phyloP scores from a whole-genome alignment of 64 coral and sea anemone genomes.

The Astreopora myriophthalma region DNA sequence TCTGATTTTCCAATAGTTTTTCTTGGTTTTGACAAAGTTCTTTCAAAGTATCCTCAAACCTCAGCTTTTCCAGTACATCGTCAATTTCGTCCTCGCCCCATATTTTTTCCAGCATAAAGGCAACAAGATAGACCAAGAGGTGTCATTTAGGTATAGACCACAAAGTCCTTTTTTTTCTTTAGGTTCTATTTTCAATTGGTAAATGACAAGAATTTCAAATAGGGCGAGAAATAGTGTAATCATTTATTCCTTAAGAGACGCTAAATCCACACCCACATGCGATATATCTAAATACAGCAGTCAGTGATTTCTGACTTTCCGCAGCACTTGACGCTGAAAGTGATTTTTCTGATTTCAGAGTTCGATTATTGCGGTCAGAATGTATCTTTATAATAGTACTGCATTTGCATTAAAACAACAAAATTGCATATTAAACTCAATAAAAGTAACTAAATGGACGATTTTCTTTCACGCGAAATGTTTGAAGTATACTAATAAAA shows the following conservation, averaged over 20 bases:
- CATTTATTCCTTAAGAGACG: neutral
- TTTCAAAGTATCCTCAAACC: neutral
- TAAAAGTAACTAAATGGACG: neutral
- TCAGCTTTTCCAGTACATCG: neutral
- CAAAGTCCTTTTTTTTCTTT: neutral
- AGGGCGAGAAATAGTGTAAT: neutral
- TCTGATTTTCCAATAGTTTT: neutral
- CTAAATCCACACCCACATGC: neutral
- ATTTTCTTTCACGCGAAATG: neutral
- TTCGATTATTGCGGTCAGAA: neutral
- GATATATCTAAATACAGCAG: neutral
- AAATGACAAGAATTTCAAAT: neutral
- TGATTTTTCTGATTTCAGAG: conserved; percentile 1
- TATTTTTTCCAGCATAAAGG: conserved; percentile 1
- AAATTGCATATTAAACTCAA: neutral
- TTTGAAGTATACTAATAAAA: neutral
- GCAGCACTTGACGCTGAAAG: neutral
- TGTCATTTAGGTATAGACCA: neutral
- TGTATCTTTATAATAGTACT: too few species aligned
- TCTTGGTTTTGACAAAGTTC: neutral
- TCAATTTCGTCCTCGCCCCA: conserved; percentile 4
- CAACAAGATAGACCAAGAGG: neutral
- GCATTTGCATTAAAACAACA: neutral
- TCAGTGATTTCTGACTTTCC: neutral
- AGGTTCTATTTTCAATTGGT: neutral